Percentiles rank a stretch among this genome's conserved stretches.
Evolutionary conservation across 2,888 invertebrate genomes (phyloP).

Genomic region (Pristionchus entomophagus): DNA sequence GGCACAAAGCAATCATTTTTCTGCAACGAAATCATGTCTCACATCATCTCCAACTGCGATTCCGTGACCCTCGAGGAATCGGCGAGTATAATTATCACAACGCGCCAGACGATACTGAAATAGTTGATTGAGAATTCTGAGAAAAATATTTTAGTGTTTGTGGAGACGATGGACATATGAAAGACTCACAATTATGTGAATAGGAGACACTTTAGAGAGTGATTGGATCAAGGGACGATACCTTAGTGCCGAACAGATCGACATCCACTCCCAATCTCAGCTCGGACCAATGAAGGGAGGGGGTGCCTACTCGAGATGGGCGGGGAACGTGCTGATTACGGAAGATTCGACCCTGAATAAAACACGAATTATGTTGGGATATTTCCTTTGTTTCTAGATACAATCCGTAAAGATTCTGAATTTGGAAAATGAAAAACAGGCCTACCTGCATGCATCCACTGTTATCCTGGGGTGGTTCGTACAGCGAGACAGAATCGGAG

Average conservation of each 20-base stretch:
- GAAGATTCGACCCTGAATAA: slow-evolving; percentile 44
- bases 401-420: too few relatives aligned
- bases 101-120: slow-evolving; percentile 21
- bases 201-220: not conserved
- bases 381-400: too few relatives aligned
- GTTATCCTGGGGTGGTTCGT: slow-evolving; percentile 48
- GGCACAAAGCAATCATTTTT: not conserved
- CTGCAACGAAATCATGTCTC: not conserved
- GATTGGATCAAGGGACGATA: not conserved
- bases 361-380: too few relatives aligned
- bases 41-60: slow-evolving; percentile 41
- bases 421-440: too few relatives aligned
- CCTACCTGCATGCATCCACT: slow-evolving; percentile 47
- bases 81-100: slow-evolving; percentile 41
- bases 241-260: slow-evolving; percentile 57
- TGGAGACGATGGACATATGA: too few relatives aligned
- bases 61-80: slow-evolving; percentile 36
- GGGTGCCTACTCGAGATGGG: slow-evolving; percentile 10
- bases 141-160: too few relatives aligned
- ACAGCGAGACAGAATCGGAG: slow-evolving; percentile 12
- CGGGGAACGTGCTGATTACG: slow-evolving; percentile 20
- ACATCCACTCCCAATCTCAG: slow-evolving; percentile 60
- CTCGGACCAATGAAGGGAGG: slow-evolving; percentile 60
- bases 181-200: too few relatives aligned
- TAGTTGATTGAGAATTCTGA: not conserved